Base-by-base conservation (phyloP, 2,888 invertebrate species). In the Tipula lateralis region DNA sequence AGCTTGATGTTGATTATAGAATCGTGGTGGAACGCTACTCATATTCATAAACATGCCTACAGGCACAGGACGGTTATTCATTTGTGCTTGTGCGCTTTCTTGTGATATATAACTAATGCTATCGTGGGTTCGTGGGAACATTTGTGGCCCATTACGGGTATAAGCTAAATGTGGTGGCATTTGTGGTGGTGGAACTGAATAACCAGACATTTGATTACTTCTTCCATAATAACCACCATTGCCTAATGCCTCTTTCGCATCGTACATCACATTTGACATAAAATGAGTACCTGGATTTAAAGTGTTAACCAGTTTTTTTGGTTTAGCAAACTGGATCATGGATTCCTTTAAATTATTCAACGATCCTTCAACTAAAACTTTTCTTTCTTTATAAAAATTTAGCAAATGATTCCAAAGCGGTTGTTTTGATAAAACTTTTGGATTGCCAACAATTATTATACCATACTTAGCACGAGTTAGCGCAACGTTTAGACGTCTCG, bases 371-470 rank as follows among this genome's bases (percentile, higher is more conserved):
- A 99, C 99, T 19, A 99, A 91, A 9, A 90, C 90, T 89, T 97
- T 96, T 86, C 99, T 96, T 89, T 99, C 99, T 89, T 99, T 99
- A 91, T 98, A 99, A 89, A 98, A 98, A 80, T 96, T 97, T 86
- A 99, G 92, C 87, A 99, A 92, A 89, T 99, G 99, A 90, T 99
- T 99, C 99, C 99, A 99, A 0, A 99, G 92, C 0, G 97, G 97
- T 91, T 99, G 99, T 91, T 99, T 99, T 6, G 99, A 97, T 2
- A 99, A 92, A 16, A 99, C 99, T 91, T 99, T 99, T 0, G 99
- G 99, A 91, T 99, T 99, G 84, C 99, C 99, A 84, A 99, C 98
- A 86, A 99, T 97, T 86, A 99, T 99, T 82, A 99, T 95, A 13
- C 99, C 99, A 90, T 96, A 99, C 90, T 97, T 98, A 5, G 99